phyloP scores from a whole-genome alignment of 37 sponge, comb jelly and placozoan genomes.

The Haliclona indistincta region DNA sequence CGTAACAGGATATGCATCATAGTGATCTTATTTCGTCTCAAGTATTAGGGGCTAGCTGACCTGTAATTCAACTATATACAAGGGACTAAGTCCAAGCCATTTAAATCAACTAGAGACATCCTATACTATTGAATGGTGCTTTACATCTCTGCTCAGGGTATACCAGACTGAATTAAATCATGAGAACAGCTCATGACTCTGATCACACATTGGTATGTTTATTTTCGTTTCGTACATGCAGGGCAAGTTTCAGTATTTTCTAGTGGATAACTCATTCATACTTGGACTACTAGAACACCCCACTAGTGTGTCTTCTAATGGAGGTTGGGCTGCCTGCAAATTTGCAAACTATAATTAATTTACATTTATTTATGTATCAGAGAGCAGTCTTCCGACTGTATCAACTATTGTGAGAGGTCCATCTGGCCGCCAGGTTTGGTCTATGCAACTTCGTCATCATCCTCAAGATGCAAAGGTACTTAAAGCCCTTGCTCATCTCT shows the following conservation, averaged over 20 bases:
- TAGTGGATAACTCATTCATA: slow-evolving; percentile 73
- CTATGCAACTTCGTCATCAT: slow-evolving; percentile 72
- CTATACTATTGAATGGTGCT: no score
- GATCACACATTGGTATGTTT: background rate
- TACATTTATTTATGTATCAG: slow-evolving; percentile 1
- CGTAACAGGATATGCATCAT: no score
- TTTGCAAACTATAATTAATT: no score
- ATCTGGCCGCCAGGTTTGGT: slow-evolving; percentile 87
- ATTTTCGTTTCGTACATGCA: slow-evolving; percentile 11
- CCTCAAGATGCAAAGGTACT: slow-evolving; percentile 33
- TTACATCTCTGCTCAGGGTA: no score
- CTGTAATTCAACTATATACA: no score
- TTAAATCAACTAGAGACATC: no score
- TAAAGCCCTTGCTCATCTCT: no score
- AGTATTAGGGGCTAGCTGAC: no score
- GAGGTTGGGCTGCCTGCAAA: background rate
- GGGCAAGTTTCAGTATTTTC: slow-evolving; percentile 73
- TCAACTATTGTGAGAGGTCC: slow-evolving; percentile 69
- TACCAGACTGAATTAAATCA: no score
- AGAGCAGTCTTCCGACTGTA: slow-evolving; percentile 72
- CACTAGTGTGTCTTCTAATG: slow-evolving; percentile 21
- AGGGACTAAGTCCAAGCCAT: no score
- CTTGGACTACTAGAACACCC: slow-evolving; percentile 73
- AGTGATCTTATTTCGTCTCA: no score
- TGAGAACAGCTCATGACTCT: no score